Base-by-base conservation (phyloP, 2,113 vertebrate genomes). In the Callorhinus ursinus region DNA sequence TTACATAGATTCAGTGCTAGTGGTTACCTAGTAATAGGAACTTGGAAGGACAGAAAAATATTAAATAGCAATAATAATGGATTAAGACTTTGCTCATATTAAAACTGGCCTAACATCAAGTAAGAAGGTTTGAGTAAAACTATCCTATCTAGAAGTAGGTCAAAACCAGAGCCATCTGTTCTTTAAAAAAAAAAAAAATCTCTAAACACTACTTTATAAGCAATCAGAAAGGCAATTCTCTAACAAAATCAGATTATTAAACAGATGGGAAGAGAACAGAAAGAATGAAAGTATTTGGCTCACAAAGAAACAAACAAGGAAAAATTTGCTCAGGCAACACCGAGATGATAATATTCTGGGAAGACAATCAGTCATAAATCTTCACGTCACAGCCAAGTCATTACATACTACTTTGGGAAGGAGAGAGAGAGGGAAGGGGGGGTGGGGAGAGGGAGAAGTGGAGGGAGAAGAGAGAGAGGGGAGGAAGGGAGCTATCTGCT, bases 271-370 rank as follows among this genome's bases (percentile, higher is more conserved):
- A 63, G 33, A 88, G 36, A 88, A 94, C 31, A 96, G 39, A 95
- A 96, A 49, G 61, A 95, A 97, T 92, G 83, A 90, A 98, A 95
- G 67, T 85, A 93, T 80, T 89, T 95, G 91, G 65, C 67, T 81
- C 57, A 93, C 74, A 97, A 80, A 95, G 83, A 96, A 94, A 95
- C 61, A 96, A 97, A 97, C 57, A 92, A 97, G 90, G 97, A 96
- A 98, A 96, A 93, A 55, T 76, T 8, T 96, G 33, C 79, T 71
- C n/a, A 67, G 92, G 92, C 90, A 95, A 96, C 93, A 90, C 0
- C 93, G 72, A 80, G 80, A 96, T 63, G 87, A 90, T 84, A 92
- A 76, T 51, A 92, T 96, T 97, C 96, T 95, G 80, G 84, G 96
- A 96, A 96, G 96, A 80, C 74, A 86, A 95, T 89, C 90, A 92